phyloP scores from a whole-genome alignment of 2,113 vertebrate species.

The Hemichromis elongatus region DNA sequence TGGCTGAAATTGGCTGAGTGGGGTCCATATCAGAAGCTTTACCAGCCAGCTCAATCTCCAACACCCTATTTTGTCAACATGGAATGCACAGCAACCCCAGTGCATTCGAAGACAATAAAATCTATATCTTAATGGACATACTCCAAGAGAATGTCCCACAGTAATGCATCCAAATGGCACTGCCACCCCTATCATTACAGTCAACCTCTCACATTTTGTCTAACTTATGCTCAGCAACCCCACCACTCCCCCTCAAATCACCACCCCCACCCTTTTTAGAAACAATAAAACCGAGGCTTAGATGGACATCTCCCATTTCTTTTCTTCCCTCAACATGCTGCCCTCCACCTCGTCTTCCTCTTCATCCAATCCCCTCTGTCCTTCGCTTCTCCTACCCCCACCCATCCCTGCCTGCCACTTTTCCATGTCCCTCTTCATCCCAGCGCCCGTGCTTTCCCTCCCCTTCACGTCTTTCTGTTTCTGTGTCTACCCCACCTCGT shows the following conservation, averaged over 20 bases:
- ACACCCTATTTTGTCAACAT: conserved; percentile 8
- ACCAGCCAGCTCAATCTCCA: background rate
- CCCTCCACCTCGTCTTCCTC: conserved; percentile 23
- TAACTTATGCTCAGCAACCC: conserved; percentile 6
- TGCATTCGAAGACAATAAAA: conserved; percentile 44
- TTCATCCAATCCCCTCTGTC: background rate
- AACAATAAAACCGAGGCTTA: conserved; percentile 50
- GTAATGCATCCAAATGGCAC: conserved; percentile 41
- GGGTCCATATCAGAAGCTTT: conserved; percentile 12
- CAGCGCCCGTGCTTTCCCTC: background rate
- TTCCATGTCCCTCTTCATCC: conserved; percentile 29
- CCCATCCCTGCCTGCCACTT: conserved; percentile 1
- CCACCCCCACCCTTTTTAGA: background rate
- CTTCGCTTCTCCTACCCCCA: background rate
- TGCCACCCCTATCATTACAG: conserved; percentile 16
- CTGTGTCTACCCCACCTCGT: conserved; percentile 21
- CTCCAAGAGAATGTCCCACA: conserved; percentile 17
- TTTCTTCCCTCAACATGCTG: conserved; percentile 21
- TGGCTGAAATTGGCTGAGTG: conserved; percentile 21
- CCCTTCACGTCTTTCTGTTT: background rate
- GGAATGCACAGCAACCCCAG: background rate
- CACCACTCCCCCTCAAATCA: background rate
- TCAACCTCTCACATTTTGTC: conserved; percentile 22
- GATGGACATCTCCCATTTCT: conserved; percentile 60
- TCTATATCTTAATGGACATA: conserved; percentile 50